Evolutionary conservation across 2,888 invertebrate species (phyloP), one percentile per base, ranked within the genome.

Genomic region (Argyresthia albistria): DNA sequence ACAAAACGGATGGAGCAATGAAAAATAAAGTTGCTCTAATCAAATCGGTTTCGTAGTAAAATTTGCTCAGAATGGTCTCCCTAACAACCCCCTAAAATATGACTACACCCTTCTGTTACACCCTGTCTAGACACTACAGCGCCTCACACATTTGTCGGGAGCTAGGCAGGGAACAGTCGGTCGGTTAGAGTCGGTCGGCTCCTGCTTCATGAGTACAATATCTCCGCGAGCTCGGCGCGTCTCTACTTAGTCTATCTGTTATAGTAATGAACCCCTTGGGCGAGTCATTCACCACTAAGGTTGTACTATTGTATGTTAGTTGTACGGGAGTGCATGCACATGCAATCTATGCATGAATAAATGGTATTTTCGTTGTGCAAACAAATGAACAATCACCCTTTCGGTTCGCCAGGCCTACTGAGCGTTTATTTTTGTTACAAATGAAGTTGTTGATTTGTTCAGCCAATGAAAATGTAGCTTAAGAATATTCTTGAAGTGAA

Each of bases 281-380:
- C 47, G 51, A 50, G 25, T 25, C 25, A 25, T 51, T 54, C 54
- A 51, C 46, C 54, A 54, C 52, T 51, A 36, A 25, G 35, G 37
- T 37, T 35, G 8, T 52, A 50, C 45, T 52, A 46, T 50, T 46
- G 46, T 25, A 16, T 49, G 35, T 46, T 46, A 50, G 43, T 16
- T 50, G 45, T 43, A 14, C 35, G 46, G 43, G 43, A 50, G 48
- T 47, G 25, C 14, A 37, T 25, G 25, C 25, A n/a, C 25, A 25
- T 25, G 25, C 51, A 46, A n/a, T 53, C 11, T n/a, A 8, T 50
- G 42, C 43, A 50, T 50, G 43, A 42, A 4, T 50, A 42, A 42
- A n/a, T 43, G 1, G 7, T 50, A 50, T 36, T 51, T 51, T 51
- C 35, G 35, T 36, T 43, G 48, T 48, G 48, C 36, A 14, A 48